Evolutionary conservation across 2,797 vertebrate species (phyloP).

Genomic region (Peromyscus attwateri): DNA sequence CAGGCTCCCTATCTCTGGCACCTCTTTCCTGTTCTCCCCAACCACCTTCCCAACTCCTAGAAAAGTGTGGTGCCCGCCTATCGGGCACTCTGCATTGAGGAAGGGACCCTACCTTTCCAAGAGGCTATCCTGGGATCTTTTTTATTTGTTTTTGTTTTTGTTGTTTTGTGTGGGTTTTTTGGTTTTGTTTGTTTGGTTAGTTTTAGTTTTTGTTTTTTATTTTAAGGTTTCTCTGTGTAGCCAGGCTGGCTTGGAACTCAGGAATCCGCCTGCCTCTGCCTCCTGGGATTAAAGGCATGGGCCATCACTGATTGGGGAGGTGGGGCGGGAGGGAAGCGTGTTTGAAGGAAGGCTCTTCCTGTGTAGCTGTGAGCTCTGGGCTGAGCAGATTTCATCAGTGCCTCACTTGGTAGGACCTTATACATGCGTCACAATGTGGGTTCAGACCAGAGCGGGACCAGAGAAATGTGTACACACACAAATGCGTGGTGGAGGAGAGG

Average conservation of each 20-base stretch:
- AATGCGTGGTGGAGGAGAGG: rapidly evolving
- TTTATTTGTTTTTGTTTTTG: background rate
- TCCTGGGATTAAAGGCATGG: background rate
- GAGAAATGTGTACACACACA: background rate
- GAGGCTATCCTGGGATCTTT: background rate
- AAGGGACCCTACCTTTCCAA: background rate
- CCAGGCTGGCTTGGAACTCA: background rate
- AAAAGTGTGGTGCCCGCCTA: background rate
- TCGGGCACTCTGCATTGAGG: background rate
- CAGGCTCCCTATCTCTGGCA: background rate
- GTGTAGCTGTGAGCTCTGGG: background rate
- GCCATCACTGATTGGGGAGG: background rate
- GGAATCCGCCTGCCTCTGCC: background rate
- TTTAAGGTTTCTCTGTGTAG: background rate
- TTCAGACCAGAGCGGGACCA: background rate
- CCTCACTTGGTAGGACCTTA: background rate
- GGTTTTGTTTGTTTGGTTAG: background rate
- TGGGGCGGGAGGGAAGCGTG: too few relatives aligned
- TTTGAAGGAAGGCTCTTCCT: too few relatives aligned
- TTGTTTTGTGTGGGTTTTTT: background rate
- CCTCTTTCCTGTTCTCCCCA: background rate
- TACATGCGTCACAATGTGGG: background rate
- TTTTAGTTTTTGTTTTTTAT: background rate
- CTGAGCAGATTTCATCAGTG: background rate
- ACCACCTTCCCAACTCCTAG: background rate